phyloP scores from a whole-genome alignment of 1,140 invertebrate species.

The Apis dorsata region DNA sequence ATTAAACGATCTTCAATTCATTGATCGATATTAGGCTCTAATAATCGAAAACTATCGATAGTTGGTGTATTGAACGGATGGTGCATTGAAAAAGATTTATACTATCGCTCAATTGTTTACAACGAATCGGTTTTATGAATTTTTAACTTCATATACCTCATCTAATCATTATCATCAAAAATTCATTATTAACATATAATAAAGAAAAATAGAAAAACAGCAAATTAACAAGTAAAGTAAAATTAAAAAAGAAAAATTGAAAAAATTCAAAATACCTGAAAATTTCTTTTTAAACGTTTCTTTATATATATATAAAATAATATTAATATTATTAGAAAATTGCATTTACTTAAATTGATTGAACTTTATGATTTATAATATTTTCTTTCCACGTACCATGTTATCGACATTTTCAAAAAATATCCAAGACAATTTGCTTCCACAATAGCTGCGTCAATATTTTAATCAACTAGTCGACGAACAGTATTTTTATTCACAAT shows the following conservation, averaged over 20 bases:
- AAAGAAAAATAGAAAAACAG: background rate
- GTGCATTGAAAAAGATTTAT: background rate
- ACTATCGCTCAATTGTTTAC: conserved; percentile 1
- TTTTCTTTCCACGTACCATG: background rate
- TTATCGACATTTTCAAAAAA: too few relatives aligned
- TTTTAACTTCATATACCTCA: background rate
- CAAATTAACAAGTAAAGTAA: background rate
- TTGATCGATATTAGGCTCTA: background rate
- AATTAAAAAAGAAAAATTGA: background rate
- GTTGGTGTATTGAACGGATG: too few relatives aligned
- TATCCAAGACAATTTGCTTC: background rate
- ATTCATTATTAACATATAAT: background rate
- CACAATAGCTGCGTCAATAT: background rate
- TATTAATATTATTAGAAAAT: background rate
- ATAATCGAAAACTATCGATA: background rate
- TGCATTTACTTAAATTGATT: background rate
- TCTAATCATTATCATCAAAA: background rate
- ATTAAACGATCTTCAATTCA: background rate
- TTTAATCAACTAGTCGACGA: background rate
- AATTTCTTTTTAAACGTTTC: background rate
- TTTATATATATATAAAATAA: background rate
- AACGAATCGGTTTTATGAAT: background rate
- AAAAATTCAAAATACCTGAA: background rate
- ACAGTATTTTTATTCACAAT: background rate
- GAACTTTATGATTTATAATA: background rate